Evolutionary conservation across 2,113 vertebrate species (phyloP).

Genomic region (Syngnathus floridae): DNA sequence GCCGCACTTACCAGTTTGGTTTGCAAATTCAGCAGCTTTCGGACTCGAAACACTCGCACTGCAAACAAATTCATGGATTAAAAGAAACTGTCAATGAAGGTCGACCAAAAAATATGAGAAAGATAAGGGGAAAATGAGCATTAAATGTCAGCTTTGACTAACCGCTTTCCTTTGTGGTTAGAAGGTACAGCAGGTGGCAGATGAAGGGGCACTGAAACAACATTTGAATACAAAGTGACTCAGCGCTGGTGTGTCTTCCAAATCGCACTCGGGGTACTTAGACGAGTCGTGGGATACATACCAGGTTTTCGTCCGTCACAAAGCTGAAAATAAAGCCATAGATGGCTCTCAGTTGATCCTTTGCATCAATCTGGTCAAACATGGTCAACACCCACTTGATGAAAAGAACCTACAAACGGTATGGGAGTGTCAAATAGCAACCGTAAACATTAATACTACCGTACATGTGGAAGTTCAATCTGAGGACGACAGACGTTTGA

Average conservation of each 20-base stretch:
- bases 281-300: constrained; percentile 54
- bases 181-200: constrained; percentile 85
- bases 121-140: background rate
- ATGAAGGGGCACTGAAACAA: constrained; percentile 80
- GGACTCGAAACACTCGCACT: constrained; percentile 86
- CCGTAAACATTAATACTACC: background rate
- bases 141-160: constrained; percentile 44
- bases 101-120: background rate
- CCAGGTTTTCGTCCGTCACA: constrained; percentile 81
- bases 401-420: constrained; percentile 76
- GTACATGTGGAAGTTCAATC: background rate
- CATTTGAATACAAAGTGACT: background rate
- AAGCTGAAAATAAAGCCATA: constrained; percentile 91
- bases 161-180: constrained; percentile 86
- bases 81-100: background rate
- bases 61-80: constrained; percentile 9
- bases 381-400: constrained; percentile 86
- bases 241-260: too few species aligned
- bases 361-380: constrained; percentile 87
- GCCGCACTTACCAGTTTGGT: constrained; percentile 76
- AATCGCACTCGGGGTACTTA: background rate
- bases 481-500: background rate
- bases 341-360: constrained; percentile 79
- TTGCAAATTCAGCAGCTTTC: constrained; percentile 83
- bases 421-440: background rate